phyloP scores from a whole-genome alignment of 92 coral and sea anemone genomes.

The Bergia puertoricense region DNA sequence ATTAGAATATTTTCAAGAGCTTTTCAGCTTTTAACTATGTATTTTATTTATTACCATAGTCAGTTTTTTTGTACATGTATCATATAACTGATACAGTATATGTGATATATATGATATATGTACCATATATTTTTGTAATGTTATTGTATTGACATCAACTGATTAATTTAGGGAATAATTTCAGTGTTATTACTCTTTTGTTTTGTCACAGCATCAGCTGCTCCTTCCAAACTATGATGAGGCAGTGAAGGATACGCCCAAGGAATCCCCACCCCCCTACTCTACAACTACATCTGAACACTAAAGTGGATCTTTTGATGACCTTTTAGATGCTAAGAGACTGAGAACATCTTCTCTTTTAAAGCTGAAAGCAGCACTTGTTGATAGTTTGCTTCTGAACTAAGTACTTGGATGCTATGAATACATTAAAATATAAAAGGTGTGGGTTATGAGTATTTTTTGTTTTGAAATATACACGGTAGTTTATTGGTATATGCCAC shows the following conservation, averaged over 20 bases:
- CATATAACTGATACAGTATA: too few relatives aligned
- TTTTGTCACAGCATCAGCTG: constrained; percentile 66
- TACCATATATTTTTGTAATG: too few relatives aligned
- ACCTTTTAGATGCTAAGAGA: not conserved
- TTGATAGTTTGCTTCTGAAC: not conserved
- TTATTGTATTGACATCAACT: too few relatives aligned
- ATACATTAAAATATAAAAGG: not conserved
- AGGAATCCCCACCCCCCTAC: constrained; percentile 97
- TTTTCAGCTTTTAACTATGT: too few relatives aligned
- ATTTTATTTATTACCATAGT: too few relatives aligned
- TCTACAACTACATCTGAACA: constrained; percentile 31
- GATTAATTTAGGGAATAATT: not conserved
- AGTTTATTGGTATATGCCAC: not conserved
- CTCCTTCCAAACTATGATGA: constrained; percentile 96
- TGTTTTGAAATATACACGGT: not conserved
- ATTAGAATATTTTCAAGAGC: too few relatives aligned
- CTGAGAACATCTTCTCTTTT: not conserved
- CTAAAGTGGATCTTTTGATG: not conserved
- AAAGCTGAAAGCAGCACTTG: not conserved
- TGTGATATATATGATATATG: too few relatives aligned
- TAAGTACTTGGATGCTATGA: not conserved
- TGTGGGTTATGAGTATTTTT: not conserved
- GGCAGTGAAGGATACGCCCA: constrained; percentile 96
- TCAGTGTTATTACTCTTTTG: not conserved
- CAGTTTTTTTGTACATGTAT: too few relatives aligned